Conservation (phyloP, 2,113 vertebrate species). For the Sinocyclocheilus anophthalmus region DNA sequence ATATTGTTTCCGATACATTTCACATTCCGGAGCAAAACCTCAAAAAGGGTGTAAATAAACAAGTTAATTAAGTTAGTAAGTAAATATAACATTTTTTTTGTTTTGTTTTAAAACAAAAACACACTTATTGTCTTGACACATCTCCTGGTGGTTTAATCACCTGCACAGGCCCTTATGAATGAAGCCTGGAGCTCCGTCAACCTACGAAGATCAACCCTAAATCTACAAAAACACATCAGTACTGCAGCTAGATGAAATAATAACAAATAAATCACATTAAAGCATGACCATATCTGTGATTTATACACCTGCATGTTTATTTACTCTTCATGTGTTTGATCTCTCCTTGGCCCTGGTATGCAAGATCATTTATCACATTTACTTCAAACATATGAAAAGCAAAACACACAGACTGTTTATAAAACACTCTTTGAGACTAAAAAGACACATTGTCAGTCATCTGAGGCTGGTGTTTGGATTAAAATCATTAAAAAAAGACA, state of each 20-base stretch:
- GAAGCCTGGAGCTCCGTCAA: not conserved
- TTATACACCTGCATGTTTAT: conserved; percentile 8
- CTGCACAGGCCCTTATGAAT: conserved; percentile 29
- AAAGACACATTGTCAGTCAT: not conserved
- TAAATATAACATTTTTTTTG: not conserved
- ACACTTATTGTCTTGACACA: not conserved
- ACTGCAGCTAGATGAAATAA: not conserved
- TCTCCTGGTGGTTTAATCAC: conserved; percentile 11
- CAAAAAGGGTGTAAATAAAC: not conserved
- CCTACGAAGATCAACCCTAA: not conserved
- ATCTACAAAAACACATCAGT: not conserved
- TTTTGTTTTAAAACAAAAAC: not conserved
- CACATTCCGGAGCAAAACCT: no score
- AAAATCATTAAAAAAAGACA: not conserved
- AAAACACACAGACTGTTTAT: not conserved
- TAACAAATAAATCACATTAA: not conserved
- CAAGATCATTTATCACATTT: conserved; percentile 5
- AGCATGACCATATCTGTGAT: not conserved
- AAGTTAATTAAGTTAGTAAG: not conserved
- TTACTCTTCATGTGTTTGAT: conserved; percentile 29
- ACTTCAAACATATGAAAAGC: not conserved
- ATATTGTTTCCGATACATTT: no score
- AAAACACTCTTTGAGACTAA: not conserved
- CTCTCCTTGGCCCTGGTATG: conserved; percentile 30
- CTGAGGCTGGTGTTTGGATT: not conserved